These are phyloP conservation scores for Noturus placidus DNA, from an alignment of 2,113 vertebrate genomes.

Conservation along the genomic window DNA sequence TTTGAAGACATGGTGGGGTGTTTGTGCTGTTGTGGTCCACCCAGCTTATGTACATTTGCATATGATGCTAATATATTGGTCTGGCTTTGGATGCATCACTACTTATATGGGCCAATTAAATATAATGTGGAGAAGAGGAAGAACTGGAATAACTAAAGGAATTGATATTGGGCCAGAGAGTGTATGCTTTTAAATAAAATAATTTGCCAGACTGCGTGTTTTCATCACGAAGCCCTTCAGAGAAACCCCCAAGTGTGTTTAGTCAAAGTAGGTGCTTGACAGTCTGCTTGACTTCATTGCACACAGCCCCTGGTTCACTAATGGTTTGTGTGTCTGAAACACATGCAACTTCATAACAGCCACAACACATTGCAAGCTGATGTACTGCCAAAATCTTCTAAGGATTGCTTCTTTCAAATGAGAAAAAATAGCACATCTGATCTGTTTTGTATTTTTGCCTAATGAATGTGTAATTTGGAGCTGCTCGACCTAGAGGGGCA, in stretches of 20 bases:
- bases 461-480: neutral
- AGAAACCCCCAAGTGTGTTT: neutral
- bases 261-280: slow-evolving; percentile 6
- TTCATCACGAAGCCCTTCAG: slow-evolving; percentile 7
- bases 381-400: neutral
- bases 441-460: neutral
- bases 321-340: neutral
- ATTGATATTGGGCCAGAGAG: neutral
- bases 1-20: neutral
- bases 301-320: neutral
- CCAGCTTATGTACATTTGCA: neutral
- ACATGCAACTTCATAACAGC: neutral
- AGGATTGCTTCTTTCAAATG: neutral
- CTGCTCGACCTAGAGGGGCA: neutral
- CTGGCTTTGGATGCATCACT: neutral
- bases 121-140: neutral
- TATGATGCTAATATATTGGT: neutral
- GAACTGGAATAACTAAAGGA: neutral
- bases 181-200: neutral
- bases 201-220: neutral
- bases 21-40: neutral
- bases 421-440: neutral
- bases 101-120: slow-evolving; percentile 6
- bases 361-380: neutral
- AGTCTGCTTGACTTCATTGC: neutral